A percentile compares a stretch with the other conserved stretches of the same genome.
Evolutionary conservation across 2,888 invertebrate species (phyloP).

Genomic region (Drosophila monieri): DNA sequence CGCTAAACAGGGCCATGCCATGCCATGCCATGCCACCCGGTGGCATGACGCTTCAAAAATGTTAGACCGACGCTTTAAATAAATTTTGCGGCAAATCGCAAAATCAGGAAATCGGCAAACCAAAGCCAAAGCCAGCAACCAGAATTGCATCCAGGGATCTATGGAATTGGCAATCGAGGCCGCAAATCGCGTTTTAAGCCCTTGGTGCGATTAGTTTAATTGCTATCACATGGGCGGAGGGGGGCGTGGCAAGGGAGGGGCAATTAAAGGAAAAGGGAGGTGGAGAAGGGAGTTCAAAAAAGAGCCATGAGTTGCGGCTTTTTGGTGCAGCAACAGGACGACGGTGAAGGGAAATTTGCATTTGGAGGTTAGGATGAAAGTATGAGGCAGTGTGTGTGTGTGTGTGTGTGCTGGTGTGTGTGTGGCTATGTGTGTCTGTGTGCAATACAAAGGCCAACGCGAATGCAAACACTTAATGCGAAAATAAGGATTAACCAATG

Average conservation of each 20-base stretch:
- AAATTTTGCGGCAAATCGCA: constrained; percentile 61
- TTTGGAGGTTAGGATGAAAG: constrained; percentile 10
- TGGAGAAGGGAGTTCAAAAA: too few species aligned
- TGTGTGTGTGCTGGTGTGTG: too few species aligned
- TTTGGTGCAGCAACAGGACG: constrained; percentile 70
- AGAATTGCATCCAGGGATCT: constrained; percentile 8
- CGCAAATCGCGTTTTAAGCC: constrained; percentile 82
- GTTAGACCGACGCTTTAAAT: constrained; percentile 31
- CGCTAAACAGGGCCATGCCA: constrained; percentile 67
- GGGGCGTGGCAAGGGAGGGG: not conserved
- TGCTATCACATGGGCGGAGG: constrained; percentile 60
- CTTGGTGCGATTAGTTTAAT: constrained; percentile 84
- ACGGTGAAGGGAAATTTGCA: constrained; percentile 73
- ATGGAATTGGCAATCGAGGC: constrained; percentile 73
- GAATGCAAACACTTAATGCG: constrained; percentile 67
- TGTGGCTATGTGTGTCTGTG: too few species aligned
- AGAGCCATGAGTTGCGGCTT: not conserved
- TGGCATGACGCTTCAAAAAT: constrained; percentile 44
- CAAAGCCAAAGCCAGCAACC: constrained; percentile 29
- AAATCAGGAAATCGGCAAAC: constrained; percentile 52
- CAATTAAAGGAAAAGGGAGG: too few species aligned
- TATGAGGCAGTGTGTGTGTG: too few species aligned
- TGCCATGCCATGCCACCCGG: too few species aligned
- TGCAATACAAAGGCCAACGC: not conserved
- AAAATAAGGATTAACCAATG: constrained; percentile 83